These are phyloP conservation scores for Apogon talboti DNA, from an alignment of 2,797 vertebrate genomes.

Conservation along the genomic window DNA sequence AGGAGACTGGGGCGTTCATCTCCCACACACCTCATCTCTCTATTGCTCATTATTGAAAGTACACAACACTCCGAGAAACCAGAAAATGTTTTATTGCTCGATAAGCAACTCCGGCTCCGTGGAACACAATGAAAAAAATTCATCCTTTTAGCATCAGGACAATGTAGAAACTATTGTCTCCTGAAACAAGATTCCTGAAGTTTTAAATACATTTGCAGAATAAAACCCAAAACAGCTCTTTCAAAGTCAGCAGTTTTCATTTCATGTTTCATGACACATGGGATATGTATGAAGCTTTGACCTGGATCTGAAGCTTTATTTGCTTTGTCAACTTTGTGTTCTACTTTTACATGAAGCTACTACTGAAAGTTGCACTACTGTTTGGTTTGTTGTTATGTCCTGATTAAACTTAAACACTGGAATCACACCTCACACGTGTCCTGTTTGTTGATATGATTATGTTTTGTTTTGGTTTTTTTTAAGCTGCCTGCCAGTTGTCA, in stretches of 20 bases:
- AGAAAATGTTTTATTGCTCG: slow-evolving; percentile 10
- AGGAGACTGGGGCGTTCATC: neutral
- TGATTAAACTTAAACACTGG: slow-evolving; percentile 75
- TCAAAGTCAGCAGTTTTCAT: neutral
- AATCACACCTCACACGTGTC: slow-evolving; percentile 30
- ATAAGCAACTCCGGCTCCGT: neutral
- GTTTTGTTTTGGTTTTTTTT: too few species aligned
- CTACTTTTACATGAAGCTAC: slow-evolving; percentile 42
- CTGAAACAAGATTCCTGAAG: neutral
- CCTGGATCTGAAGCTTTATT: slow-evolving; percentile 21
- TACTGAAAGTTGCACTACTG: slow-evolving; percentile 67
- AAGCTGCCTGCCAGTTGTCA: too few species aligned
- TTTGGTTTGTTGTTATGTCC: slow-evolving; percentile 50
- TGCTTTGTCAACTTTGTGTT: slow-evolving; percentile 34
- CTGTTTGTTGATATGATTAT: neutral
- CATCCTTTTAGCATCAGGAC: neutral
- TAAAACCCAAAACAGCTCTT: slow-evolving; percentile 10
- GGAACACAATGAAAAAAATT: neutral
- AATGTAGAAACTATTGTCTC: slow-evolving; percentile 6
- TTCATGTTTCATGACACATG: neutral
- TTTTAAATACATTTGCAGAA: slow-evolving; percentile 11
- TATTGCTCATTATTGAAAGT: slow-evolving; percentile 14
- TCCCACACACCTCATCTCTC: neutral
- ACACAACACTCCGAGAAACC: slow-evolving; percentile 19
- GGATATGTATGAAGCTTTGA: slow-evolving; percentile 1